Conservation (phyloP, 1,140 invertebrate genomes). For the Drosophila nasuta region DNA sequence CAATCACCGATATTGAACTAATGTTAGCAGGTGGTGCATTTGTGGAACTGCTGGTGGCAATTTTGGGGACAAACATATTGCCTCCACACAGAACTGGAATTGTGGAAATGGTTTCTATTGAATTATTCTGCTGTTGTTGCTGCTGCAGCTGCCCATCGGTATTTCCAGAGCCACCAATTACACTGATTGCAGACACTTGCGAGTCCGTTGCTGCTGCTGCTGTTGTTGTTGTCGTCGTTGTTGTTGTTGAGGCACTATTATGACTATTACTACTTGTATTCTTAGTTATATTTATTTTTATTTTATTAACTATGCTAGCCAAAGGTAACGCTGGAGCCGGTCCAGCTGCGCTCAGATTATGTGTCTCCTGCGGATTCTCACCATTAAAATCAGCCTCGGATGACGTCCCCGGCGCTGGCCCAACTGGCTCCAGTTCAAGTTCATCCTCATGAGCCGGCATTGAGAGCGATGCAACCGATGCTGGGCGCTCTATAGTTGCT, state of each 20-base stretch:
- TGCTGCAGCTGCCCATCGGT: conserved; percentile 37
- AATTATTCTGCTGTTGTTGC: conserved; percentile 61
- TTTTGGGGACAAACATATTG: conserved; percentile 73
- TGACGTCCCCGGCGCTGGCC: conserved; percentile 84
- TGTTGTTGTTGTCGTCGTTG: conserved; percentile 30
- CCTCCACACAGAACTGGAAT: conserved; percentile 83
- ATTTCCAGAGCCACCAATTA: conserved; percentile 58
- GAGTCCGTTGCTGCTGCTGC: conserved; percentile 42
- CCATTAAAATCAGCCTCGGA: conserved; percentile 82
- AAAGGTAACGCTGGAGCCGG: conserved; percentile 85
- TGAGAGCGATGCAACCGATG: conserved; percentile 68
- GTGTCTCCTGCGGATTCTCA: conserved; percentile 86
- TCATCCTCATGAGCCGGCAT: conserved; percentile 82
- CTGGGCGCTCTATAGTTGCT: conserved; percentile 66
- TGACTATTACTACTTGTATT: conserved; percentile 86
- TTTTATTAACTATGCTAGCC: conserved; percentile 86
- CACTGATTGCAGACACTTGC: conserved; percentile 70
- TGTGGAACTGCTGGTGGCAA: conserved; percentile 58
- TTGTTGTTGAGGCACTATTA: conserved; percentile 74
- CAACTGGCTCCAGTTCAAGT: conserved; percentile 87
- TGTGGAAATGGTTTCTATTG: conserved; percentile 80
- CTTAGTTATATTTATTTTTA: conserved; percentile 93
- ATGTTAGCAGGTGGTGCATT: conserved; percentile 54
- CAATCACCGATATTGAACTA: conserved; percentile 77
- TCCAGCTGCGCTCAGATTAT: conserved; percentile 84